These are phyloP conservation scores for Apocrypta bakeri DNA, from an alignment of 1,140 invertebrate genomes.

Conservation along the genomic window DNA sequence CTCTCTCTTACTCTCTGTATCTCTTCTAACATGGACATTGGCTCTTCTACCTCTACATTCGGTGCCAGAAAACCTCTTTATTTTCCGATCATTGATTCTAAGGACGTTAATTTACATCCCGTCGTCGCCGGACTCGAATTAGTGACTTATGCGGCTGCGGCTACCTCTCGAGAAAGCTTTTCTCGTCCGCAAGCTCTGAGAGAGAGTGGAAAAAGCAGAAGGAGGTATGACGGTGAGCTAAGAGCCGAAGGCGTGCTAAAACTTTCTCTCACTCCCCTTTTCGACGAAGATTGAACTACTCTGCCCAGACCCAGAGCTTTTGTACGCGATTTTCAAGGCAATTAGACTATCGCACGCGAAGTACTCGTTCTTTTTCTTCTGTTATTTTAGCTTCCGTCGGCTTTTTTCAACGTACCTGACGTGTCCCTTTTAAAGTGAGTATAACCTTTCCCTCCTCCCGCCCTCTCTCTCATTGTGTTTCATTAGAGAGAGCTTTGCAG, in stretches of 20 bases:
- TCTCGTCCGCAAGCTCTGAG: neutral
- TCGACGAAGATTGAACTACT: constrained; percentile 42
- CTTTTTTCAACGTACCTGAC: neutral
- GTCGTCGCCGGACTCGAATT: constrained; percentile 14
- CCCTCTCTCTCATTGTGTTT: constrained; percentile 14
- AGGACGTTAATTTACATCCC: constrained; percentile 47
- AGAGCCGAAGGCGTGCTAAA: constrained; percentile 41
- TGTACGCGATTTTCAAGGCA: constrained; percentile 46
- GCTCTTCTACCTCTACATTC: too few species aligned
- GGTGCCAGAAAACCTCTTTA: constrained; percentile 40
- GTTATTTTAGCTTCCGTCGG: neutral
- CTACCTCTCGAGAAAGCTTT: neutral
- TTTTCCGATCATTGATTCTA: constrained; percentile 44
- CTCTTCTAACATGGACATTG: too few species aligned
- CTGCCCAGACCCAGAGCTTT: constrained; percentile 17
- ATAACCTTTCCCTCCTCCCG: neutral
- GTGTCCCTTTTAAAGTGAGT: constrained; percentile 16
- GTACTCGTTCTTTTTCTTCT: neutral
- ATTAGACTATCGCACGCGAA: constrained; percentile 43
- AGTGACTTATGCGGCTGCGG: constrained; percentile 25
- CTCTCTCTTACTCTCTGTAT: neutral
- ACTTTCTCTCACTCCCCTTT: constrained; percentile 21
- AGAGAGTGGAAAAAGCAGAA: neutral
- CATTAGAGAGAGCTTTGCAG: constrained; percentile 19
- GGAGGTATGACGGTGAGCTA: neutral